These are phyloP conservation scores for Danio aesculapii DNA, from an alignment of 2,797 vertebrate genomes.

Conservation along the genomic window DNA sequence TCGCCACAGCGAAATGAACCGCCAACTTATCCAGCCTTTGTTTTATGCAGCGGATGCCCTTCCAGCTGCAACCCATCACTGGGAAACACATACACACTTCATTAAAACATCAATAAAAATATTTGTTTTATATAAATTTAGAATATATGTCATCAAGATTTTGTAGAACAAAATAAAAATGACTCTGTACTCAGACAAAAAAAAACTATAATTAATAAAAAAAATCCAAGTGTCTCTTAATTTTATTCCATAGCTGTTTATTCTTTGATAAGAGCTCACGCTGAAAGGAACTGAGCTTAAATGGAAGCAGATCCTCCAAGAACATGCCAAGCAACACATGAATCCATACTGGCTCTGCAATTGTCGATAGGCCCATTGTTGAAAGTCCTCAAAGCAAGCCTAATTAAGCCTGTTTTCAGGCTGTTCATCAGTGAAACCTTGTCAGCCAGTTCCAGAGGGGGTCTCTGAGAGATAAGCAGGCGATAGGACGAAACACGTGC, in stretches of 20 bases:
- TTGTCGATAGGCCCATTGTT: constrained; percentile 53
- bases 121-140: no score
- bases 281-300: constrained; percentile 19
- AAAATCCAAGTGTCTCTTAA: background rate
- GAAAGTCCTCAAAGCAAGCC: constrained; percentile 55
- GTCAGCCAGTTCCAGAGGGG: constrained; percentile 52
- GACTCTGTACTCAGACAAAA: no score
- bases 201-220: no score
- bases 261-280: background rate
- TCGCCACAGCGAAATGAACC: no score
- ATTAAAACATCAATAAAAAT: no score
- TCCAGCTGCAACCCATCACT: no score
- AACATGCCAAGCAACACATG: constrained; percentile 43
- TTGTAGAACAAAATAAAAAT: no score
- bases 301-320: constrained; percentile 32
- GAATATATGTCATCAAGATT: no score
- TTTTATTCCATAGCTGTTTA: no score
- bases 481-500: constrained; percentile 56
- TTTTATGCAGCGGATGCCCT: no score
- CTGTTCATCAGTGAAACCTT: constrained; percentile 53
- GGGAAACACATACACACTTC: no score
- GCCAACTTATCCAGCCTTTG: no score
- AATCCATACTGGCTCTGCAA: constrained; percentile 47
- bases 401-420: constrained; percentile 68
- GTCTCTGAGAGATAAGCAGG: constrained; percentile 57